Evolutionary conservation across 2,113 vertebrate genomes (phyloP), one percentile per base, ranked within the genome.

Genomic region (Bufo gargarizans): DNA sequence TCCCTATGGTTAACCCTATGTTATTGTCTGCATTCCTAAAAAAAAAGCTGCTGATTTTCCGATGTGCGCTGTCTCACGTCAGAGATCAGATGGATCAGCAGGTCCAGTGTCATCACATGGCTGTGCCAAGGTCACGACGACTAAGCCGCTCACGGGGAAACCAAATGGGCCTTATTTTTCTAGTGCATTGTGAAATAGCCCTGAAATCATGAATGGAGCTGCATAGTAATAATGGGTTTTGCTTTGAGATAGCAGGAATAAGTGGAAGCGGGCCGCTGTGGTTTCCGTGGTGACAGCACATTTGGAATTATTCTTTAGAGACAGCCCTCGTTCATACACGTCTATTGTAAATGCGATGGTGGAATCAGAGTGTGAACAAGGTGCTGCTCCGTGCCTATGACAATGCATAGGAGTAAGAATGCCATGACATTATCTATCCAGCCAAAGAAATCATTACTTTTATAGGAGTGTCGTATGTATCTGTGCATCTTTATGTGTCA

Each of bases 211-310:
- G 82, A 84, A 69, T 84, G 82, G 43, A 69, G 12, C 82, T 22
- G 82, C 47, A 67, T 33, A 71, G 63, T 50, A 84, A 69, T 84
- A 84, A 84, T 84, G 65, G 61, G 61, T 67, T 83, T 20, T 83
- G 61, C 47, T 83, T 53, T 65, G 45, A 69, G 63, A 67, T 47
- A 53, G 81, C n/a, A 20, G 49, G 82, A 69, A 84, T 33, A 47
- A 55, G 50, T 71, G 49, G 47, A 43, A 33, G 82, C 22, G 58
- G 56, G 71, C 17, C 0, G 45, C 47, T 53, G 45, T 67, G 81
- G 81, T 83, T 83, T 50, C 65, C n/a, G 49, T 84, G 82, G 63
- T 55, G 65, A 84, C 82, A 84, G 82, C 82, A 84, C 20, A 65
- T 55, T 65, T 82, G 59, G 43, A 83, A 53, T 50, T 7, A 50